Base-by-base conservation (phyloP, 2,797 vertebrate genomes). In the Cyclura pinguis region DNA sequence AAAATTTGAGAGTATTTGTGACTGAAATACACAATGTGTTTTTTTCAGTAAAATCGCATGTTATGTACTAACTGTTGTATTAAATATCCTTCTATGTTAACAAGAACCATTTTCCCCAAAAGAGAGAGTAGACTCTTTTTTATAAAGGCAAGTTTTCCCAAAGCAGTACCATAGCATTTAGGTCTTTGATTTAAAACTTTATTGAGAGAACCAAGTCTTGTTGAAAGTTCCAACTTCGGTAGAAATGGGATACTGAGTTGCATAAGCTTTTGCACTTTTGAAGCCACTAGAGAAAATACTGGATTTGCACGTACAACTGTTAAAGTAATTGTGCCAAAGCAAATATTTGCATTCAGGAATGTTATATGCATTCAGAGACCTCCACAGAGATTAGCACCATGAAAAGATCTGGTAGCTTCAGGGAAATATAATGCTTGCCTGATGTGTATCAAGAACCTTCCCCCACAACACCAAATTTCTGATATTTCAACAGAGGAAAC, bases 281-380 rank as follows among this genome's bases (percentile, higher is more conserved):
- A 74, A 27, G 90, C 64, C 73, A 59, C 35, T n/a, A 95, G 29
- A 78, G 1, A 90, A 59, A 96, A 88, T 88, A 50, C n/a, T 92
- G 18, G 76, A 92, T 94, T 93, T 87, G 62, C 84, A 92, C 62
- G 74, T 47, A 74, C 27, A 90, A 87, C 85, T 18, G 0, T 86
- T 85, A 84, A 91, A 12, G 29, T n/a, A 0, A 52, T 76, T 32
- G 7, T 88, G 85, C 89, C 87, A 85, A 85, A 57, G 52, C 35
- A 94, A 95, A 93, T 73, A 89, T 27, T 20, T 87, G 57, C 80
- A 84, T 24, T 62, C 42, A 84, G 80, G 52, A 92, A 89, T 82
- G 78, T 5, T 10, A 50, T 20, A 35, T 7, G 47, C 16, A 94
- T 90, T 90, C 80, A 91, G 57, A 73, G 86, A 12, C 16, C 59